A percentile compares a stretch with the other conserved stretches of the same genome.
Conservation (phyloP, 2,797 vertebrate genomes). For the Lates japonicus region DNA sequence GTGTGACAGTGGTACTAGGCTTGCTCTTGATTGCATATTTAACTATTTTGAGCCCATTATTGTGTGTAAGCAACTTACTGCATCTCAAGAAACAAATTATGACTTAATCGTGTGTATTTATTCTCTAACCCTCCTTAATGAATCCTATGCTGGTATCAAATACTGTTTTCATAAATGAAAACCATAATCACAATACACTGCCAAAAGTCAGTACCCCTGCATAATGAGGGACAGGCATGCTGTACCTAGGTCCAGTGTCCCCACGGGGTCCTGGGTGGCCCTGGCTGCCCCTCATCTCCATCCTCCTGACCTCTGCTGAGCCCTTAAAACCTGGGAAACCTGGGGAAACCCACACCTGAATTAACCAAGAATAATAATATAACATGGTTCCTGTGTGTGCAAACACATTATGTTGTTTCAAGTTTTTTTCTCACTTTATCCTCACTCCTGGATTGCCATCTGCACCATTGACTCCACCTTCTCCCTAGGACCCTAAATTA, state of each 20-base stretch:
- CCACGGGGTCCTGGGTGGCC: slow-evolving; percentile 85
- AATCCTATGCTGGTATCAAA: neutral
- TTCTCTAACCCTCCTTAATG: neutral
- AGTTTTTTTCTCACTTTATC: slow-evolving; percentile 84
- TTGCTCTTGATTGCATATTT: neutral
- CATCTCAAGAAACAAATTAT: neutral
- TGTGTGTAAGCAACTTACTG: neutral
- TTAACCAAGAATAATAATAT: slow-evolving; percentile 9
- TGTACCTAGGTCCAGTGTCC: slow-evolving; percentile 85
- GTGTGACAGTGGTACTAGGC: neutral
- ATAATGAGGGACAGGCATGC: neutral
- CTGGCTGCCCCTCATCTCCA: slow-evolving; percentile 81
- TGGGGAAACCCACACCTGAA: slow-evolving; percentile 89
- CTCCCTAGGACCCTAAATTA: slow-evolving; percentile 87
- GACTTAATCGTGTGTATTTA: neutral
- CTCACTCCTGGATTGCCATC: slow-evolving; percentile 85
- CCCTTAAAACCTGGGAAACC: slow-evolving; percentile 93
- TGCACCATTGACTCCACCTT: slow-evolving; percentile 81
- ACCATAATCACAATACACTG: neutral
- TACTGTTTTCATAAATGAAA: neutral
- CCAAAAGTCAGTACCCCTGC: too few species aligned
- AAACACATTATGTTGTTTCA: neutral
- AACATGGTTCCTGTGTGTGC: neutral
- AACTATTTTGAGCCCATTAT: neutral
- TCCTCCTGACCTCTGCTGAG: slow-evolving; percentile 81